Base-by-base conservation (phyloP, 2,888 invertebrate genomes). In the Slavum lentiscoides region DNA sequence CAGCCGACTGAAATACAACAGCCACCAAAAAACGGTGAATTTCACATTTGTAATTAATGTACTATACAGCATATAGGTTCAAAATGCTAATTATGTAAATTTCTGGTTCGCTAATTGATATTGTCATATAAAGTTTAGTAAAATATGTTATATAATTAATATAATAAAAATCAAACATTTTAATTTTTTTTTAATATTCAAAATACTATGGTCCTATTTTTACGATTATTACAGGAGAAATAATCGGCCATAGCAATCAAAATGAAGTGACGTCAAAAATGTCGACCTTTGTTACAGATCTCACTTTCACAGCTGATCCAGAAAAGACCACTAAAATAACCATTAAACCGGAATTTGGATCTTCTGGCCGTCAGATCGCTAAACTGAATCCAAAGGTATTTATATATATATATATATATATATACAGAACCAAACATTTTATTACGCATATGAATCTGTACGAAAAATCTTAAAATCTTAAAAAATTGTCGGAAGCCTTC, bases 251-350 rank as follows among this genome's bases (percentile, higher is more conserved):
- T 58, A 72, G 58, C 58, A 80, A 64, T 62, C 70, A 37, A 7
- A 80, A 64, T 72, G 80, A 80, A 80, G 72, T 80, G 64, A 80
- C 72, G 37, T 64, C 80, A 43, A 72, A 80, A 43, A 70, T 80
- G 37, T 70, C 77, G 13, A 80, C 77, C 15, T 72, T 80, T 39
- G 19, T 58, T 58, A n/a, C 62, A 55, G 64, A 80, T 80, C 69
- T 64, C 61, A 64, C 81, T 19, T 67, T 74, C 37, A 64, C 8
- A 9, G 30, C 66, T 30, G 81, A 81, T 74, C 19, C 66, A 67
- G 74, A 74, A 74, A 81, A 81, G 2, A 69, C 61, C n/a, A n/a
- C n/a, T n/a, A n/a, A n/a, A 4, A 73, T 70, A 73, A 69, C 69
- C 49, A 74, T 67, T 13, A 61, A 66, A 80, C 21, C 80, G 11